Base-by-base conservation (phyloP, 1,140 invertebrate genomes). In the Pogonus chalceus region DNA sequence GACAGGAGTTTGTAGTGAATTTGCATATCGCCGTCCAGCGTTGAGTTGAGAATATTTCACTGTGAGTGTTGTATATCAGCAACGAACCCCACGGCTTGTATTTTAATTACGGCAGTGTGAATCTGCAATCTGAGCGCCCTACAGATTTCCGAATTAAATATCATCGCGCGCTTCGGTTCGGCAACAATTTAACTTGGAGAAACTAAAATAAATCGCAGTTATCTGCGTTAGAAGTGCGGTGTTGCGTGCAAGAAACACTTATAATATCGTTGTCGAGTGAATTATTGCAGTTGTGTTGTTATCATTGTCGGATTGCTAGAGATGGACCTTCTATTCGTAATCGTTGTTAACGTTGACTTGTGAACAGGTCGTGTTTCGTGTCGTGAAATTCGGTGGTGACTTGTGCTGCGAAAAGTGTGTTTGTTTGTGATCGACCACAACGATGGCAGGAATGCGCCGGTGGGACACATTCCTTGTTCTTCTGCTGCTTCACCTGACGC, bases 111-210 rank as follows among this genome's bases (percentile, higher is more conserved):
- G 18, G 37, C 18, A 43, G 37, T 18, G 37, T 43, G 37, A 43
- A 43, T 43, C 37, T 43, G 37, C 7, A 43, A 43, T 43, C 37
- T 43, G 7, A 18, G 18, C 37, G 18, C 37, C 37, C 9, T 43
- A 43, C 37, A 43, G 9, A 43, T 43, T 43, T 43, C 37, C 9
- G 37, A 43, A 43, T 43, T 43, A 43, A 43, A 43, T 43, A 43
- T 43, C 37, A n/a, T n/a, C n/a, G 37, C 18, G 9, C 37, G 37
- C 18, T 12, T 18, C 37, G 3, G 9, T 43, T 43, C 37, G 3
- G 4, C 9, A 10, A 43, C 37, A 43, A 43, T 7, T 10, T 18
- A 10, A 43, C 37, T 43, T 43, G 37, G 9, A 10, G 37, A 18
- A 43, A 43, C 37, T 43, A 18, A 43, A 43, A 10, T 43, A 43